phyloP scores from a whole-genome alignment of 2,113 vertebrate species.

The Buteo buteo region DNA sequence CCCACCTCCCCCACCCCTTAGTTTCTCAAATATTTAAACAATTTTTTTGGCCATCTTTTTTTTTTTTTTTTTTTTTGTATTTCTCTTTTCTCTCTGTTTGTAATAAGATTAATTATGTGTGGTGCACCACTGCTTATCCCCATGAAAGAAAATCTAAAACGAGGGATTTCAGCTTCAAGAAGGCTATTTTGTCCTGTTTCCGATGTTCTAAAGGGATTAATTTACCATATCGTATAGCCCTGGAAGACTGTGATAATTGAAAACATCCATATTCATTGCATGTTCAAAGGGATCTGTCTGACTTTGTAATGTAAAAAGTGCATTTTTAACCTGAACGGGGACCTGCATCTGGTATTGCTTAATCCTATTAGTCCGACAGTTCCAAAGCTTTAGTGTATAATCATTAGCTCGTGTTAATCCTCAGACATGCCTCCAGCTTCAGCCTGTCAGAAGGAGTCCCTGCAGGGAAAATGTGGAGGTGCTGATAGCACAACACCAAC shows the following conservation, averaged over 20 bases:
- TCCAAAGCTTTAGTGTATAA: constrained; percentile 91
- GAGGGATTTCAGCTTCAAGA: constrained; percentile 85
- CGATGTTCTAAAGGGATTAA: constrained; percentile 91
- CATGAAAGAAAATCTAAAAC: constrained; percentile 86
- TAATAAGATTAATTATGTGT: constrained; percentile 87
- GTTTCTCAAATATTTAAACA: constrained; percentile 74
- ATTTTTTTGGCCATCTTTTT: constrained; percentile 11
- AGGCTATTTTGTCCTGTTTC: constrained; percentile 87
- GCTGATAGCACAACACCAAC: constrained; percentile 84
- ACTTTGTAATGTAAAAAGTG: constrained; percentile 93
- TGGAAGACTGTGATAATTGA: constrained; percentile 93
- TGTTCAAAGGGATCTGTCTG: constrained; percentile 91
- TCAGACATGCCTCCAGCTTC: constrained; percentile 85
- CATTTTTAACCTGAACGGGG: constrained; percentile 89
- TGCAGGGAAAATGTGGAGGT: constrained; percentile 87
- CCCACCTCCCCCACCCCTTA: background rate
- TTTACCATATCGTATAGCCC: constrained; percentile 89
- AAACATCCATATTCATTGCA: constrained; percentile 94
- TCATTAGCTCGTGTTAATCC: constrained; percentile 90
- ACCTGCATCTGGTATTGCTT: constrained; percentile 89
- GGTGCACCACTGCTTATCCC: constrained; percentile 83
- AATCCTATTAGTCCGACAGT: constrained; percentile 91
- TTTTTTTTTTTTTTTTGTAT: background rate
- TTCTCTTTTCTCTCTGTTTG: constrained; percentile 74
- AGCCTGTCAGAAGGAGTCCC: constrained; percentile 87